Evolutionary conservation across 2,888 invertebrate species (phyloP), one percentile per base, ranked within the genome.

Genomic region (Disparrhopalites patrizii): DNA sequence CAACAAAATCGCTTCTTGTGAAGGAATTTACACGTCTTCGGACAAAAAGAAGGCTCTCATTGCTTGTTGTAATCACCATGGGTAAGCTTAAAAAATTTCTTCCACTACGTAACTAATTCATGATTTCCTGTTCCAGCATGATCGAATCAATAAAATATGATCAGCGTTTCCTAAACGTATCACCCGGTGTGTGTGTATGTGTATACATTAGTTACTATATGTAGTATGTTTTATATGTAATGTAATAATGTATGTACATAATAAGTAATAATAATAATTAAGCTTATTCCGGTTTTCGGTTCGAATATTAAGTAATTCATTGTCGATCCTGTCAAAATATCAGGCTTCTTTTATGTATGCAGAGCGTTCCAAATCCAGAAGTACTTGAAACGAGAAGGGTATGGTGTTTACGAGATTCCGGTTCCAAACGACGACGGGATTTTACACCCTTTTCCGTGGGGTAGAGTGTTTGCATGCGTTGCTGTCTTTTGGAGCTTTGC

Each of bases 291-390:
- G 8, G 7, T 36, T 36, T 7, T 36, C 36, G 7, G 36, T 10
- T 36, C 8, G 36, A 36, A 36, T 15, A 10, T 36, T 15, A 7
- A 36, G 36, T 36, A 36, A 10, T 36, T 36, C 7, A 36, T 36
- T 36, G 8, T 43, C 20, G 4, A 4, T 50, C 27, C 27, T 3
- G 27, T 3, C 27, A 25, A 23, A 50, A 4, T 8, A 52, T 10
- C 15, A 52, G 10, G 13, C 27, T 18, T 25, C 5, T 15, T 52
- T 2, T 52, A n/a, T 52, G 10, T 52, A 15, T 4, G 2, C 56
- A 56, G 33, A 7, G 36, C 36, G n/a, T 54, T 55, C 10, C 36
- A 56, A 27, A 38, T 36, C 3, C 28, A 23, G n/a, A 58, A 58
- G 38, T 20, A 30, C 18, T 43, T 58, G 20, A 10, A 43, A 30